Evolutionary conservation across 2,888 invertebrate species (phyloP).

Genomic region (Melolontha melolontha): DNA sequence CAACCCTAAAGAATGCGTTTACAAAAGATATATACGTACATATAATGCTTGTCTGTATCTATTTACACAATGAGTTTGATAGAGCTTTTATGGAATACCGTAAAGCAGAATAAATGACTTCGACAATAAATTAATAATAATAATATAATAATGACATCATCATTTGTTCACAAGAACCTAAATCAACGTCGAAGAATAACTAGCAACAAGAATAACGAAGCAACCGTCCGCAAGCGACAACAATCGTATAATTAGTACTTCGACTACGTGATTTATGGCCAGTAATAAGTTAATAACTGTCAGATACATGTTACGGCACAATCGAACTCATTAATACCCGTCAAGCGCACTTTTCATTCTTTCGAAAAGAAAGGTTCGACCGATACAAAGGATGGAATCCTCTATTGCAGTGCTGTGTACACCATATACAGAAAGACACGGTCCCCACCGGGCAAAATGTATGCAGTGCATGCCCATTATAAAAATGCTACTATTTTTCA

Average conservation of each 20-base stretch:
- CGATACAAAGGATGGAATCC: constrained; percentile 1
- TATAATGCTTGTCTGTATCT: too few relatives aligned
- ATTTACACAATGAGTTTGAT: too few relatives aligned
- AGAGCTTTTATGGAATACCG: too few relatives aligned
- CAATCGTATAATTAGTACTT: constrained; percentile 60
- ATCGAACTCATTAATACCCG: constrained; percentile 60
- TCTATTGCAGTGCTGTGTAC: constrained; percentile 18
- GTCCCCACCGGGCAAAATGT: constrained; percentile 11
- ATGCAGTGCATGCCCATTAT: constrained; percentile 4
- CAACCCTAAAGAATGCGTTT: too few relatives aligned
- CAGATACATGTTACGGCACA: constrained; percentile 60
- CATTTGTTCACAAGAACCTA: too few relatives aligned
- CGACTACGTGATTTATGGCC: constrained; percentile 57
- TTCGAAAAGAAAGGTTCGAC: constrained; percentile 25
- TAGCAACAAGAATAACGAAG: constrained; percentile 20
- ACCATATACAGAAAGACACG: constrained; percentile 19
- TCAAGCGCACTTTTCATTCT: constrained; percentile 53
- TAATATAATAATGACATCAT: too few relatives aligned
- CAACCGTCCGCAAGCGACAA: constrained; percentile 40
- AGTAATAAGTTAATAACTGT: constrained; percentile 62
- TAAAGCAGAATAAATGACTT: too few relatives aligned
- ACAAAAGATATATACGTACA: too few relatives aligned
- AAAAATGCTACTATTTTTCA: constrained; percentile 26
- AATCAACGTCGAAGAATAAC: too few relatives aligned
- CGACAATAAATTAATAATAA: too few relatives aligned